phyloP scores from a whole-genome alignment of 2,113 vertebrate genomes.

The Eclectus roratus region DNA sequence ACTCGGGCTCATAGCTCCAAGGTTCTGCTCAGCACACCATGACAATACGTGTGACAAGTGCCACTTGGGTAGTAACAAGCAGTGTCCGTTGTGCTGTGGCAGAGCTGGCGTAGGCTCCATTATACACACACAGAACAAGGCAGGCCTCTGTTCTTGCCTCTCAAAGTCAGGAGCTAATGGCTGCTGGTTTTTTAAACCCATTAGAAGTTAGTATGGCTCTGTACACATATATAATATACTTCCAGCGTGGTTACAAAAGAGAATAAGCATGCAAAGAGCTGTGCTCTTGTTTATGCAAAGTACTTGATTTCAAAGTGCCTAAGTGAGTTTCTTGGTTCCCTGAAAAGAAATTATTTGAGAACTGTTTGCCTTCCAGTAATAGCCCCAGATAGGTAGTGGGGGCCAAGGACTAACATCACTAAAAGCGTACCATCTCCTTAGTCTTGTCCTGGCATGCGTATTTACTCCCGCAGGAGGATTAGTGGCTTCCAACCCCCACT shows the following conservation, averaged over 20 bases:
- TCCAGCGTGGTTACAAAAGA: background rate
- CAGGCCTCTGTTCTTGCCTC: background rate
- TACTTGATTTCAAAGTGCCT: background rate
- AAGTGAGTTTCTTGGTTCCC: background rate
- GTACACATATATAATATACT: background rate
- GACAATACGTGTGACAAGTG: accelerated
- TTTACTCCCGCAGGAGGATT: background rate
- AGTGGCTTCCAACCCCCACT: accelerated
- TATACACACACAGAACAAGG: accelerated
- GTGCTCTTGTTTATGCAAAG: background rate
- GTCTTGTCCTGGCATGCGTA: accelerated
- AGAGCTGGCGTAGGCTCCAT: background rate
- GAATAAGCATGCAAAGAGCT: background rate
- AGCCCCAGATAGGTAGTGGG: background rate
- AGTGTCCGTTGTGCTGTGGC: accelerated
- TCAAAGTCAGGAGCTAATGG: background rate
- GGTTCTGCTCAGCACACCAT: accelerated
- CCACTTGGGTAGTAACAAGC: accelerated
- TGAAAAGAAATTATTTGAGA: background rate
- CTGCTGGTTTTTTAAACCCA: background rate
- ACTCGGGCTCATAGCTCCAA: accelerated
- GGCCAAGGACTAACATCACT: accelerated
- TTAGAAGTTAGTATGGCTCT: background rate
- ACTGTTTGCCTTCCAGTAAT: background rate
- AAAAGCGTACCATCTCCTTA: background rate